Percentiles rank a stretch among this genome's conserved stretches.
These are phyloP conservation scores for Plagiodera versicolora DNA, from an alignment of 2,888 invertebrate species.

Conservation along the genomic window DNA sequence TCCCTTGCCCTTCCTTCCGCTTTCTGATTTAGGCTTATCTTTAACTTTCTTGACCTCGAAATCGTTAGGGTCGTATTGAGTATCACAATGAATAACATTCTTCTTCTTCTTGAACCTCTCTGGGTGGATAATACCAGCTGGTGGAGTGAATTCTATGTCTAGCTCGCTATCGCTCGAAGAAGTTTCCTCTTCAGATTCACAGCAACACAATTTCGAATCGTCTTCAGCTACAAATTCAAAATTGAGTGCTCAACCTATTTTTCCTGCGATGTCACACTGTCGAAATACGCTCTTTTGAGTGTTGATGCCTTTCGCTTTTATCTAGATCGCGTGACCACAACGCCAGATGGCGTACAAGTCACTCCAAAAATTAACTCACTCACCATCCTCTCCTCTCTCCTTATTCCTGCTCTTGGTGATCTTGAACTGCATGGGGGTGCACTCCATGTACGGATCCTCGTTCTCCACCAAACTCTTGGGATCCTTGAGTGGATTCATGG, in stretches of 20 bases:
- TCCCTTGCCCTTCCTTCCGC: constrained; percentile 10
- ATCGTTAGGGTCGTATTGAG: constrained; percentile 64
- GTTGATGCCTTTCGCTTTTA: no score
- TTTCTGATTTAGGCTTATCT: constrained; percentile 22
- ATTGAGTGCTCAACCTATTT: not conserved
- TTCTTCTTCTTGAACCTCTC: constrained; percentile 54
- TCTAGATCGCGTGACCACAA: no score
- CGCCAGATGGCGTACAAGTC: no score
- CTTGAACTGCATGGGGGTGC: constrained; percentile 69
- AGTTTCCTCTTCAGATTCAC: constrained; percentile 30
- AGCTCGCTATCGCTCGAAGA: constrained; percentile 62
- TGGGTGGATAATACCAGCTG: constrained; percentile 68
- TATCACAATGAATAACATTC: constrained; percentile 61
- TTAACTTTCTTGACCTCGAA: constrained; percentile 31
- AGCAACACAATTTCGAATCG: constrained; percentile 34
- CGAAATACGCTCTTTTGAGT: no score
- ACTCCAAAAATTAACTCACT: no score
- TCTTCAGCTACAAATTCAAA: constrained; percentile 14
- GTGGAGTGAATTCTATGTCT: constrained; percentile 73
- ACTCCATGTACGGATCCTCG: constrained; percentile 69
- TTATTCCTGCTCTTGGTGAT: constrained; percentile 64
- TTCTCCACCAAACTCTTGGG: constrained; percentile 59
- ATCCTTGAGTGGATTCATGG: constrained; percentile 69
- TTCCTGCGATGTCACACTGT: no score
- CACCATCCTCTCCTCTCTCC: constrained; percentile 15